These are phyloP conservation scores for Varanus komodoensis DNA, from an alignment of 2,113 vertebrate genomes.

Conservation along the genomic window DNA sequence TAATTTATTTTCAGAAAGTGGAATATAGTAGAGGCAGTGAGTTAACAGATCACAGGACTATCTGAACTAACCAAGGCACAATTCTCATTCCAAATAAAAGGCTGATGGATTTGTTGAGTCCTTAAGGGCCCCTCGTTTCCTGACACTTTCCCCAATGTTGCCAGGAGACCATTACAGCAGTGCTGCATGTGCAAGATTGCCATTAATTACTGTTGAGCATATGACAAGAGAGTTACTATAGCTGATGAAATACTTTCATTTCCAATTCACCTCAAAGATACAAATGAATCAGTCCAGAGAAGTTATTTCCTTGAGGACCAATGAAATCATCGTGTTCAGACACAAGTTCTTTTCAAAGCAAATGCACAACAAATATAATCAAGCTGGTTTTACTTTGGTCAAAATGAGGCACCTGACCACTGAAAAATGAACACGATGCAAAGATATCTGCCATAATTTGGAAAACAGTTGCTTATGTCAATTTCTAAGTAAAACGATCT, in stretches of 20 bases:
- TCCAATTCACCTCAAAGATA: conserved; percentile 45
- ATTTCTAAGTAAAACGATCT: neutral
- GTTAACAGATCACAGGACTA: neutral
- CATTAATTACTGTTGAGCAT: conserved; percentile 47
- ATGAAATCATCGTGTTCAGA: conserved; percentile 53
- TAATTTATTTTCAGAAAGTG: neutral
- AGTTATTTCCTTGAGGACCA: conserved; percentile 29
- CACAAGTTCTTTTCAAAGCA: conserved; percentile 38
- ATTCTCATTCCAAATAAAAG: neutral
- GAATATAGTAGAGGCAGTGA: conserved; percentile 10
- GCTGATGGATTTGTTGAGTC: neutral
- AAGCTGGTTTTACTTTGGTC: conserved; percentile 42
- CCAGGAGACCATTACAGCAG: conserved; percentile 47
- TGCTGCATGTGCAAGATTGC: conserved; percentile 27
- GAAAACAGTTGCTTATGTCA: neutral
- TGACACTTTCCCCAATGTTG: conserved; percentile 36
- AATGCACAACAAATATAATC: conserved; percentile 46
- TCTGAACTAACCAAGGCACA: neutral
- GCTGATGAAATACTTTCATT: conserved; percentile 36
- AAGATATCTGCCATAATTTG: conserved; percentile 28
- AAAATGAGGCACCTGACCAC: conserved; percentile 58
- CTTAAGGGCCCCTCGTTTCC: neutral
- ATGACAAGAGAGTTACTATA: conserved; percentile 44
- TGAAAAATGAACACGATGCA: conserved; percentile 54
- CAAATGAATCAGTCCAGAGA: neutral